Conservation (phyloP, 2,888 invertebrate species). For the Selenia dentaria region DNA sequence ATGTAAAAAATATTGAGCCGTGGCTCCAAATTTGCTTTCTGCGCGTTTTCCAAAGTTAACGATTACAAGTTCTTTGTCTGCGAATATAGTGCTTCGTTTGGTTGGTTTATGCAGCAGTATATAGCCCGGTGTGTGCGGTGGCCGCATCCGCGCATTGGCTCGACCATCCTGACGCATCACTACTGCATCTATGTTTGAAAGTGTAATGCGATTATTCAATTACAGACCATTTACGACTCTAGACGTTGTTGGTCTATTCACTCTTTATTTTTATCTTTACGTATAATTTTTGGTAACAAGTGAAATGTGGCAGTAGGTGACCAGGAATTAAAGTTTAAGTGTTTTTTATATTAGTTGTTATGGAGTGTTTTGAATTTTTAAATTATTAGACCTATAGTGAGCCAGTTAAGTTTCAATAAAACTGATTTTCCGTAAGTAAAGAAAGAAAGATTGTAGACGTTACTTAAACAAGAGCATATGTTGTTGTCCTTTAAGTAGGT, state of each 20-base stretch:
- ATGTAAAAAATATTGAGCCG: slow-evolving; percentile 27
- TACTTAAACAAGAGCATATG: no score
- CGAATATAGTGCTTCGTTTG: not conserved
- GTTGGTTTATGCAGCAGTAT: not conserved
- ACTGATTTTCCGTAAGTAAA: no score
- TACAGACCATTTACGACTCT: slow-evolving; percentile 42
- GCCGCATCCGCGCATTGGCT: slow-evolving; percentile 45
- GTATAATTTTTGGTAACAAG: not conserved
- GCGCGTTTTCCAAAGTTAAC: not conserved
- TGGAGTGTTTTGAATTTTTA: no score
- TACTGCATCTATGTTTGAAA: slow-evolving; percentile 40
- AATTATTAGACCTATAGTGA: no score
- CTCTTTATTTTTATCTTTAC: no score
- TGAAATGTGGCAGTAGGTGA: no score
- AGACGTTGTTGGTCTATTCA: slow-evolving; percentile 1
- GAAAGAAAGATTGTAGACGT: no score
- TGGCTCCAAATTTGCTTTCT: slow-evolving; percentile 1
- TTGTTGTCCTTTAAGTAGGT: no score
- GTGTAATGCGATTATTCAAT: slow-evolving; percentile 61
- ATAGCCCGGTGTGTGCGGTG: slow-evolving; percentile 18
- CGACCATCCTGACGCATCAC: slow-evolving; percentile 49
- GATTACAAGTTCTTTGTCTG: slow-evolving; percentile 3
- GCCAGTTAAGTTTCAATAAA: no score
- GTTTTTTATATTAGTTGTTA: no score
- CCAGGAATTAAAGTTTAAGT: no score